Conservation (phyloP, 2,888 invertebrate genomes). For the Ormyrus nitidulus region DNA sequence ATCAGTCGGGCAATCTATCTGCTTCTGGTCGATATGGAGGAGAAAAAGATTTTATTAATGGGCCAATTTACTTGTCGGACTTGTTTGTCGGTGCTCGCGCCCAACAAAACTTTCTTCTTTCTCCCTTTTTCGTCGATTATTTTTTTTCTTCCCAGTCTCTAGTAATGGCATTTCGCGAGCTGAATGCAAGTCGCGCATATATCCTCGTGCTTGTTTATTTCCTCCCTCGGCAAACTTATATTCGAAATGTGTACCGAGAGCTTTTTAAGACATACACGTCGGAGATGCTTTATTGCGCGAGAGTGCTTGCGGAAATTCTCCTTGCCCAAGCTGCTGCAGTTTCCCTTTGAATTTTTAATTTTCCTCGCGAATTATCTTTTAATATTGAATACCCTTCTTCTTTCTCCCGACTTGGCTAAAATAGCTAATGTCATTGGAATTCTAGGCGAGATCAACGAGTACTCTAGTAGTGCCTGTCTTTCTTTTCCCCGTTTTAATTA, state of each 20-base stretch:
- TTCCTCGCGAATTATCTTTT: neutral
- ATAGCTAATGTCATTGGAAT: constrained; percentile 1
- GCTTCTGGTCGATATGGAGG: constrained; percentile 39
- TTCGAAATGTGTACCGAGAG: constrained; percentile 23
- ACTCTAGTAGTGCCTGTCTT: neutral
- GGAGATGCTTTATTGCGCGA: constrained; percentile 37
- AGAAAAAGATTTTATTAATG: constrained; percentile 56
- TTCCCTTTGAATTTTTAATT: constrained; percentile 1
- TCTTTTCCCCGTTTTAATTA: neutral
- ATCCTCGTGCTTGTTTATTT: constrained; percentile 33
- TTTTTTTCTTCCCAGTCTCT: neutral
- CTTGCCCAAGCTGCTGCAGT: neutral
- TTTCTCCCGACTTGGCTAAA: neutral
- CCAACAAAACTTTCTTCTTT: constrained; percentile 37
- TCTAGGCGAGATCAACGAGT: neutral
- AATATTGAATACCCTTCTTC: neutral
- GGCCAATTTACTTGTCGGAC: constrained; percentile 50
- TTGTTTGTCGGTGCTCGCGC: constrained; percentile 31
- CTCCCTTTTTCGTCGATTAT: neutral
- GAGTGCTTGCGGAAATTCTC: neutral
- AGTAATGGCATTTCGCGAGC: neutral
- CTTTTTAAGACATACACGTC: constrained; percentile 30
- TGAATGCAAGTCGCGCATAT: constrained; percentile 9
- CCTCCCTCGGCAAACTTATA: constrained; percentile 17
- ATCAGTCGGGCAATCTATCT: constrained; percentile 38